A percentile compares a stretch with the other conserved stretches of the same genome.
These are phyloP conservation scores for Vireo altiloquus DNA, from an alignment of 2,113 vertebrate genomes.

Conservation along the genomic window DNA sequence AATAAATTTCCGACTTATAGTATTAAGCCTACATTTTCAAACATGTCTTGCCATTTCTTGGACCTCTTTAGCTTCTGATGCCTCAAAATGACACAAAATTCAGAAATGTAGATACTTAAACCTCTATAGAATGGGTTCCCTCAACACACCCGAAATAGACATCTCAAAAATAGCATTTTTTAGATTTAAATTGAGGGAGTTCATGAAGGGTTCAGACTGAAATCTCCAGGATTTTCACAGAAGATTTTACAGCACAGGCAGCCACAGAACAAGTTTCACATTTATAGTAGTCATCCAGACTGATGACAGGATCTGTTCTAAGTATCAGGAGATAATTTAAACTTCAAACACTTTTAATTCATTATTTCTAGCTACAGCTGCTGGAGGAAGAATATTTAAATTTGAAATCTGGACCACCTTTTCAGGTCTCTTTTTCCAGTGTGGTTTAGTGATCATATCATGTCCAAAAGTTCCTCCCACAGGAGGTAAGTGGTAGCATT, in stretches of 20 bases:
- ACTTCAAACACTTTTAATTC: neutral
- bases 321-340: neutral
- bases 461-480: neutral
- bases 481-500: neutral
- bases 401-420: neutral
- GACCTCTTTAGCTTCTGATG: neutral
- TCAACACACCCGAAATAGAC: neutral
- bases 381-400: neutral
- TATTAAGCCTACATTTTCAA: neutral
- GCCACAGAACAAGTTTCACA: neutral
- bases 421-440: neutral
- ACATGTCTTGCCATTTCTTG: neutral
- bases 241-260: neutral
- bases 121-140: neutral
- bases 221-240: neutral
- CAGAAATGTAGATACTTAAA: neutral
- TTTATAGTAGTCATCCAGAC: neutral
- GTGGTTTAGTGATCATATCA: neutral
- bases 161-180: neutral
- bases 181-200: neutral
- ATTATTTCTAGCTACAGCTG: neutral
- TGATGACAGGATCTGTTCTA: neutral
- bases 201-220: neutral
- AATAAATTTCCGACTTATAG: neutral
- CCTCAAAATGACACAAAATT: neutral